Conservation (phyloP, 2,113 vertebrate species). For the Caracal caracal region DNA sequence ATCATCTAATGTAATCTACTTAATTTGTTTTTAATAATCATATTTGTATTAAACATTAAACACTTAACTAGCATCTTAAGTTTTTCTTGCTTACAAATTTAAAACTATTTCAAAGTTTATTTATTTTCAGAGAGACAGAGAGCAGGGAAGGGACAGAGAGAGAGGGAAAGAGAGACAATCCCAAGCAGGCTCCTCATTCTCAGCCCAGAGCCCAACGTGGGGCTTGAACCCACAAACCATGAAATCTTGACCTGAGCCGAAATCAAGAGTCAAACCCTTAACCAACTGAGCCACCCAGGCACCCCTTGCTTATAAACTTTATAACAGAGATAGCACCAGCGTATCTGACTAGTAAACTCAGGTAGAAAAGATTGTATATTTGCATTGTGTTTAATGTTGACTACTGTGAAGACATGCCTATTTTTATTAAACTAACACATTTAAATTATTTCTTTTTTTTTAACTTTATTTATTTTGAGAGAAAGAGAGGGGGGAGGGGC, state of each 20-base stretch:
- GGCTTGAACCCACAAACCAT: too few relatives aligned
- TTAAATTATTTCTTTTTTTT: not conserved
- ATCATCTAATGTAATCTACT: not conserved
- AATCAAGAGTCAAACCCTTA: too few relatives aligned
- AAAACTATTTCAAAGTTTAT: too few relatives aligned
- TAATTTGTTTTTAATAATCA: not conserved
- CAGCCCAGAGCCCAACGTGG: too few relatives aligned
- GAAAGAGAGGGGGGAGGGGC: too few relatives aligned
- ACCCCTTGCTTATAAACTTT: not conserved
- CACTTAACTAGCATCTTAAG: not conserved
- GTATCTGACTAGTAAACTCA: not conserved
- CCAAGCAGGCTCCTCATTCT: too few relatives aligned
- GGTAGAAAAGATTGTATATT: not conserved
- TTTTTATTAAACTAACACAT: not conserved
- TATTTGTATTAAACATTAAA: not conserved
- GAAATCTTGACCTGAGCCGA: too few relatives aligned
- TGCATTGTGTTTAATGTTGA: not conserved
- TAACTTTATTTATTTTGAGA: too few relatives aligned
- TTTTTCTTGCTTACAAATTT: not conserved
- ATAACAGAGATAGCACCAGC: not conserved
- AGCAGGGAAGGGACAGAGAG: too few relatives aligned
- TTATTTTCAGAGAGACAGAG: too few relatives aligned
- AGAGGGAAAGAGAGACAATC: too few relatives aligned
- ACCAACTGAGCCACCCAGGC: too few relatives aligned
- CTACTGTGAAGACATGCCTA: not conserved